A percentile compares a stretch with the other conserved stretches of the same genome.
These are phyloP conservation scores for Mesochorus sp. DNA, from an alignment of 2,888 invertebrate genomes.

Conservation along the genomic window DNA sequence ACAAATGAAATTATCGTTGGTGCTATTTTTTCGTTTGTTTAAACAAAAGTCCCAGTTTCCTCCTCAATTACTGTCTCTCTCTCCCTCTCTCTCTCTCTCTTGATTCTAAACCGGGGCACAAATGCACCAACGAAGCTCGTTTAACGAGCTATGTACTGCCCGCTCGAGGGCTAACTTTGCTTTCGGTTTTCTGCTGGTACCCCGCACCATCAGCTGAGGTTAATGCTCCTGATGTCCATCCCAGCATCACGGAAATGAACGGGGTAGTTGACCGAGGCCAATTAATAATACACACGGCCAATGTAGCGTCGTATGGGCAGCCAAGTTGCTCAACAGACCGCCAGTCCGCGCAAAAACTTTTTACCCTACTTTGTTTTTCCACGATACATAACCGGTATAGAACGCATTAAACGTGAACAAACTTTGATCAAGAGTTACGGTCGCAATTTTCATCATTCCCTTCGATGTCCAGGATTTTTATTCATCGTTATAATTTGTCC, in stretches of 20 bases:
- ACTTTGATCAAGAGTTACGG: not conserved
- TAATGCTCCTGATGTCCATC: slow-evolving; percentile 30
- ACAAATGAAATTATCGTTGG: too few species aligned
- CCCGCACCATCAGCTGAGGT: slow-evolving; percentile 18
- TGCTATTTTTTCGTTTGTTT: not conserved
- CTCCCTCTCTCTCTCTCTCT: slow-evolving; percentile 14
- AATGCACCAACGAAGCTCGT: not conserved
- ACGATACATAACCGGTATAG: not conserved
- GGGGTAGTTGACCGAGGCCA: slow-evolving; percentile 52
- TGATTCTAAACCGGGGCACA: slow-evolving; percentile 8
- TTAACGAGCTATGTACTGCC: slow-evolving; percentile 11
- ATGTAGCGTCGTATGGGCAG: slow-evolving; percentile 37
- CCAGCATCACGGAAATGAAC: slow-evolving; percentile 25
- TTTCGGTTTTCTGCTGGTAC: slow-evolving; percentile 44
- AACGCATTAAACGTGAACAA: not conserved
- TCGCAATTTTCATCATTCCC: not conserved
- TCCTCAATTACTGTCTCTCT: not conserved
- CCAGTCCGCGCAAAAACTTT: slow-evolving; percentile 1
- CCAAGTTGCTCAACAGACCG: slow-evolving; percentile 11
- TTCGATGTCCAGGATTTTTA: not conserved
- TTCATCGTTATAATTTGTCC: too few species aligned
- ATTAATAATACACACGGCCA: slow-evolving; percentile 55
- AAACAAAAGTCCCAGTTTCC: too few species aligned
- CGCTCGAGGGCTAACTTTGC: slow-evolving; percentile 47
- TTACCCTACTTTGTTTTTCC: not conserved